These are phyloP conservation scores for Sarcophaga variegata DNA, from an alignment of 2,888 invertebrate species.

Conservation along the genomic window DNA sequence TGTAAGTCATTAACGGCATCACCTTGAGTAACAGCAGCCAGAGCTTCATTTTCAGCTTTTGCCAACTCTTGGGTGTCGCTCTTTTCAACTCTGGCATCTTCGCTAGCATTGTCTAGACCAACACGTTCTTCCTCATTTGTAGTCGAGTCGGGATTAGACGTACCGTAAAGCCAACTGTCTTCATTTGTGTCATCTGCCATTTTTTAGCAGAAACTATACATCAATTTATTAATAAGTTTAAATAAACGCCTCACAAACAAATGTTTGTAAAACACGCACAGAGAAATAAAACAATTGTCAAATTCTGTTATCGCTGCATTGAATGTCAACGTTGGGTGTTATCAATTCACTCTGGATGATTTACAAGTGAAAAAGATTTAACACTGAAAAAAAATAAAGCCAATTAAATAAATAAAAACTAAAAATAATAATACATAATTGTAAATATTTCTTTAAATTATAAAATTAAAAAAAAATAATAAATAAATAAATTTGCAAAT, in stretches of 20 bases:
- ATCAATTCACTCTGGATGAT: background rate
- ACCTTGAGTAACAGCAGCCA: slow-evolving; percentile 70
- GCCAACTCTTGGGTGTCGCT: slow-evolving; percentile 57
- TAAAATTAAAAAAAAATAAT: background rate
- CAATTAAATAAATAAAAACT: background rate
- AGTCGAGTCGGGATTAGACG: slow-evolving; percentile 84
- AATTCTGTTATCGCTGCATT: slow-evolving; percentile 14
- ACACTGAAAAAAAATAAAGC: background rate
- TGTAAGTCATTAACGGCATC: slow-evolving; percentile 71
- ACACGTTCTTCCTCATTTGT: slow-evolving; percentile 77
- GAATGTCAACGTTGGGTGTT: background rate
- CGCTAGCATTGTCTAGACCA: slow-evolving; percentile 50
- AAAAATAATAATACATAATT: background rate
- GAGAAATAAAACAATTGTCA: slow-evolving; percentile 21
- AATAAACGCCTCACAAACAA: background rate
- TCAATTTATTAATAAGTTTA: background rate
- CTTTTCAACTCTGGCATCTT: slow-evolving; percentile 77
- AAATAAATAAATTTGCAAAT: too few relatives aligned
- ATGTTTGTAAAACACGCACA: background rate
- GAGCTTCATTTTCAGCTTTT: slow-evolving; percentile 71
- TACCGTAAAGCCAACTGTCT: slow-evolving; percentile 94
- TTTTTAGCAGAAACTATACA: background rate
- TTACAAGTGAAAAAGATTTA: background rate
- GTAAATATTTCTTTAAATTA: background rate
- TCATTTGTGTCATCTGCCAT: slow-evolving; percentile 86